Evolutionary conservation across 2,113 vertebrate species (phyloP), one percentile per base, ranked within the genome.

Genomic region (Pogonocichla stellata): DNA sequence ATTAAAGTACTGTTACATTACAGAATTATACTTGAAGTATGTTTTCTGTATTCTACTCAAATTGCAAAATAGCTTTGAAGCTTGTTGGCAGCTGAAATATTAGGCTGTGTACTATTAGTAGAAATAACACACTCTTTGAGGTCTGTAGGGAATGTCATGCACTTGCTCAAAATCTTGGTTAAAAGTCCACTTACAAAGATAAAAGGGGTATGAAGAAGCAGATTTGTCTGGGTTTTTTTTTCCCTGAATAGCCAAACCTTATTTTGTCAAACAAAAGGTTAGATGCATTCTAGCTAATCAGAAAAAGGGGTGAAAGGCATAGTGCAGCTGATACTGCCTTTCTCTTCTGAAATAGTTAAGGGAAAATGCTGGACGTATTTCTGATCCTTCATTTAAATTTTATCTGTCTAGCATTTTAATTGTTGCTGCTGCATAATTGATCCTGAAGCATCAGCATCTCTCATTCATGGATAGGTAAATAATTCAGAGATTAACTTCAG

Each of bases 361-460:
- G 19, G 28, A 45, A 60, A 65, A 60, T 48, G 38, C 4, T 61
- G 10, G 57, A 25, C 1, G 0, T 75, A 47, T 7, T 74, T 93
- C 22, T 77, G 16, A 50, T 88, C 60, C 25, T 73, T 50, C 64
- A 79, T 91, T 84, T 92, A 74, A 64, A 23, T 66, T 89, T 65
- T 67, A n/a, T 53, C 57, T 61, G 73, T 36, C 45, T 54, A 61
- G 53, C 45, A 34, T 92, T 93, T 79, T 64, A 61, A 53, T 22
- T 91, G 54, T 81, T 74, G 45, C 34, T 93, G 48, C 61, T 87
- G 58, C 14, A 28, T 85, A 84, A 45, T 79, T 81, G 70, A 16
- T 94, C 79, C 56, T 86, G 86, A 92, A 72, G 57, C 61, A 85
- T 95, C 77, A 81, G 48, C 65, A 72, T 86, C 18, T 91, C 48